Evolutionary conservation across 2,797 vertebrate genomes (phyloP).

Genomic region (Protosalanx chinensis): DNA sequence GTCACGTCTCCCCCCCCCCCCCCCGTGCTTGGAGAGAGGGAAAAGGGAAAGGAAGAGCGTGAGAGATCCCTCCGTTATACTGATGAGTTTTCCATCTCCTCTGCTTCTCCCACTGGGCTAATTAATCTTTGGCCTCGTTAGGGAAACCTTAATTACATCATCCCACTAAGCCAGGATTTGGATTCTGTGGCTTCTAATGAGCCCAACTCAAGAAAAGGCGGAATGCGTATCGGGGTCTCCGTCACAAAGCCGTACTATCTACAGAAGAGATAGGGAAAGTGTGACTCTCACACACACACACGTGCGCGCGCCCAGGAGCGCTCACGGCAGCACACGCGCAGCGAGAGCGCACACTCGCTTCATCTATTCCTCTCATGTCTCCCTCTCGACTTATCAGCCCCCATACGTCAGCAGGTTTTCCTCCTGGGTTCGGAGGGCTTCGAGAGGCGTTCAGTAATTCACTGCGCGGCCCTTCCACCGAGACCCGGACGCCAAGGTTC

Average conservation of each 20-base stretch:
- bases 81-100: slow-evolving; percentile 29
- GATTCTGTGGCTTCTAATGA: slow-evolving; percentile 57
- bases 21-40: not conserved
- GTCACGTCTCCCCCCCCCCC: not conserved
- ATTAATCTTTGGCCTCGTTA: slow-evolving; percentile 71
- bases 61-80: slow-evolving; percentile 9
- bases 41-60: not conserved
- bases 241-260: slow-evolving; percentile 24
- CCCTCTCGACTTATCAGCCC: slow-evolving; percentile 49
- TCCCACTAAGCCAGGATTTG: slow-evolving; percentile 58
- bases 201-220: slow-evolving; percentile 36
- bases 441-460: slow-evolving; percentile 59
- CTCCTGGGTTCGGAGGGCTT: slow-evolving; percentile 55
- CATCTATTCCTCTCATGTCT: slow-evolving; percentile 11
- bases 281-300: slow-evolving; percentile 5
- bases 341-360: slow-evolving; percentile 15
- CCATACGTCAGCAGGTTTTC: slow-evolving; percentile 48
- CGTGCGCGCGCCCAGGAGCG: not conserved
- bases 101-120: slow-evolving; percentile 59
- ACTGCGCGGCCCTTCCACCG: slow-evolving; percentile 21
- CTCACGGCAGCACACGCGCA: not conserved
- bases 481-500: slow-evolving; percentile 27
- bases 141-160: slow-evolving; percentile 68
- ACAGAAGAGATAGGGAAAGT: slow-evolving; percentile 2
- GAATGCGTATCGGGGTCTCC: slow-evolving; percentile 21